These are phyloP conservation scores for Hyaena hyaena DNA, from an alignment of 2,113 vertebrate genomes.

Conservation along the genomic window DNA sequence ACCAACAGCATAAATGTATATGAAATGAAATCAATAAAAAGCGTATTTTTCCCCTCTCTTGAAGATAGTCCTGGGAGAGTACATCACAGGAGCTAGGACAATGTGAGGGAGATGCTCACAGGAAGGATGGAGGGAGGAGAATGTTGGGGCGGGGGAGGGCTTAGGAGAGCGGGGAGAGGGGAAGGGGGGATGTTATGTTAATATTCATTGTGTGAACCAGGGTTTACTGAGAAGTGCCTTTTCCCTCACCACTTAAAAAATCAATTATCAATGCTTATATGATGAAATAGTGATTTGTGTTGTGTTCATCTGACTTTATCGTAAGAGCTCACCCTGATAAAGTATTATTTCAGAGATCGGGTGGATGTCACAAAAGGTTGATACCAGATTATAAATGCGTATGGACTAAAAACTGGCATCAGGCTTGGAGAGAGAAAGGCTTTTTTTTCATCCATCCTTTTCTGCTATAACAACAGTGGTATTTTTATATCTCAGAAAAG, in stretches of 20 bases:
- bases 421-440: background rate
- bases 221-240: conserved; percentile 17
- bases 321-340: background rate
- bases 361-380: background rate
- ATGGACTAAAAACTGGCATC: conserved; percentile 12
- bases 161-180: background rate
- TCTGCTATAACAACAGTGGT: background rate
- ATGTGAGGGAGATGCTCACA: background rate
- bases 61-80: conserved; percentile 68
- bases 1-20: conserved; percentile 78
- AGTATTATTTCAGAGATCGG: conserved; percentile 23
- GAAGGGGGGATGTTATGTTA: background rate
- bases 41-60: conserved; percentile 52
- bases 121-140: background rate
- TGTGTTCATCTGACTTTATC: background rate
- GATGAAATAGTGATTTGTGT: background rate
- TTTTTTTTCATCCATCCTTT: background rate
- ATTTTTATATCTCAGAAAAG: background rate
- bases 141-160: accelerated
- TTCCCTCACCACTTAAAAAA: background rate
- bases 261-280: background rate
- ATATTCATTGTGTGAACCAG: background rate
- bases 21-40: conserved; percentile 80
- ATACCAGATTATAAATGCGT: background rate
- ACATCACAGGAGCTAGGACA: conserved; percentile 67